These are phyloP conservation scores for Clarias magur DNA, from an alignment of 2,113 vertebrate genomes.

Conservation along the genomic window DNA sequence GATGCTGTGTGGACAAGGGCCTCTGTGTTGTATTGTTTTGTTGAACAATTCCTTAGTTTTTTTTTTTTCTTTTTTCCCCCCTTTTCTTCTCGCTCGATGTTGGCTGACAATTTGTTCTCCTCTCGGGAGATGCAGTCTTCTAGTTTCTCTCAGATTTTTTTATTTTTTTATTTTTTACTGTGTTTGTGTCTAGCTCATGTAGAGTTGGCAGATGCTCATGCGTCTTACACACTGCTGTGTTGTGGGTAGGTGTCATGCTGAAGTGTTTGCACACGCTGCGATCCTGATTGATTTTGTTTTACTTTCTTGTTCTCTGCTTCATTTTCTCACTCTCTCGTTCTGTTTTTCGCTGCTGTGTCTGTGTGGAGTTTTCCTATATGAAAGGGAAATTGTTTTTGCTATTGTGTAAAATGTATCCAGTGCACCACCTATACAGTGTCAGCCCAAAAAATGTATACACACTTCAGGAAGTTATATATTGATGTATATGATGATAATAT, in stretches of 20 bases:
- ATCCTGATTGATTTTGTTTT: slow-evolving; percentile 46
- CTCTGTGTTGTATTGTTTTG: not conserved
- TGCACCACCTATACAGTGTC: not conserved
- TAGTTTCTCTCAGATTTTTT: slow-evolving; percentile 9
- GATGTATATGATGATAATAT: too few species aligned
- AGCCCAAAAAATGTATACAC: too few species aligned
- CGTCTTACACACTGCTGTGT: slow-evolving; percentile 39
- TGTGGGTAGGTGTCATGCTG: slow-evolving; percentile 49
- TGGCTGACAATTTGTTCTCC: slow-evolving; percentile 20
- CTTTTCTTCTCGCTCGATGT: not conserved
- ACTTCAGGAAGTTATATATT: too few species aligned
- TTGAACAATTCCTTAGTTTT: not conserved
- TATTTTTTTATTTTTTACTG: slow-evolving; percentile 3
- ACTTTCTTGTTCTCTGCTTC: slow-evolving; percentile 5
- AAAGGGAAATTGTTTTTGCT: not conserved
- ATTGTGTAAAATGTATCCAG: not conserved
- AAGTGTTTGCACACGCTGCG: slow-evolving; percentile 52
- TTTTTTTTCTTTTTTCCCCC: not conserved
- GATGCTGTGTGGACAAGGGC: too few species aligned
- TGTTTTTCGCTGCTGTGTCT: slow-evolving; percentile 9
- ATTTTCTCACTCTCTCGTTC: slow-evolving; percentile 7
- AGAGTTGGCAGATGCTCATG: slow-evolving; percentile 46
- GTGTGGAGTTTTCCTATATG: not conserved
- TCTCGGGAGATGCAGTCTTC: slow-evolving; percentile 34
- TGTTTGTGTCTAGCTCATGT: slow-evolving; percentile 38